phyloP scores from a whole-genome alignment of 2,888 invertebrate genomes.

The Coenonympha glycerion region DNA sequence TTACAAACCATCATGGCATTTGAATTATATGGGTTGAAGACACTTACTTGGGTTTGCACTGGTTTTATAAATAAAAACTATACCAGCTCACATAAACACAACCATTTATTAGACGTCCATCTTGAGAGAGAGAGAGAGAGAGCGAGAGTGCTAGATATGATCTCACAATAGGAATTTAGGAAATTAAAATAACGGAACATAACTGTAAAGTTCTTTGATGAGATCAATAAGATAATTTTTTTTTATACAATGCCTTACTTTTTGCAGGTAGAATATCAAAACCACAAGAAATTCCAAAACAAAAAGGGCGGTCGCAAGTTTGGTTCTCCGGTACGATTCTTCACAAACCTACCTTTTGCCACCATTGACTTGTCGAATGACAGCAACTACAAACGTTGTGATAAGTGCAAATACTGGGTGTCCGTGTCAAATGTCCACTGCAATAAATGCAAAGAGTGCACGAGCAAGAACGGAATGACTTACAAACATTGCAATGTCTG shows the following conservation, averaged over 20 bases:
- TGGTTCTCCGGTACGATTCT: constrained; percentile 91
- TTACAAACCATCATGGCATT: too few relatives aligned
- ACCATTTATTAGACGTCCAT: too few relatives aligned
- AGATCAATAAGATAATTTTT: too few relatives aligned
- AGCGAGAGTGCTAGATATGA: too few relatives aligned
- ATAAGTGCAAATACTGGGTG: constrained; percentile 82
- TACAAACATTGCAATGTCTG: constrained; percentile 86
- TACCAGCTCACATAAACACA: too few relatives aligned
- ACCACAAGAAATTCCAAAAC: constrained; percentile 83
- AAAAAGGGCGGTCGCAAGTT: constrained; percentile 80
- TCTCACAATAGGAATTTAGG: too few relatives aligned
- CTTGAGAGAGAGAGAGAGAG: too few relatives aligned
- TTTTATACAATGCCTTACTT: not conserved
- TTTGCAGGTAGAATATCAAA: constrained; percentile 84
- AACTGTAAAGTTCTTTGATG: too few relatives aligned
- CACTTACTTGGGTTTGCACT: too few relatives aligned
- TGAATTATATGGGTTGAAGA: too few relatives aligned
- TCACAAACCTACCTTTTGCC: constrained; percentile 83
- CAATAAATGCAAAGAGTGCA: constrained; percentile 55
- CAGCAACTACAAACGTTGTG: constrained; percentile 85
- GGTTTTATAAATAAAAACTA: too few relatives aligned
- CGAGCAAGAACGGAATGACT: constrained; percentile 79
- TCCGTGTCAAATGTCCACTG: constrained; percentile 57
- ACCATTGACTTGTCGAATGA: constrained; percentile 65
- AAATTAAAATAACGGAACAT: too few relatives aligned